Base-by-base conservation (phyloP, 1,140 invertebrate genomes). In the Charaxes varanes region DNA sequence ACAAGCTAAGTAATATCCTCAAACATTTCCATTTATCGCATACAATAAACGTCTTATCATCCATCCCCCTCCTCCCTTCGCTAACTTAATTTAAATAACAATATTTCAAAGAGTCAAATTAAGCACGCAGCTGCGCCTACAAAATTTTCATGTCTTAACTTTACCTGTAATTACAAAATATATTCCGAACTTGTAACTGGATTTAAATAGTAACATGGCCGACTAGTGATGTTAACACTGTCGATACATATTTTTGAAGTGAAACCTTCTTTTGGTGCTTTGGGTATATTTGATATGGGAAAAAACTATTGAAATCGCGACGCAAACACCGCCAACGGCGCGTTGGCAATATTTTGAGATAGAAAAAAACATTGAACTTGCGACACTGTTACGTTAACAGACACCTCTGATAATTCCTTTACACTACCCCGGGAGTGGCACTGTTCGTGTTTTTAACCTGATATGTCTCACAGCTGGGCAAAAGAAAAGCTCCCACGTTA, bases 101-200 rank as follows among this genome's bases (percentile, higher is more conserved):
- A 60, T 59, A 65, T 59, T 56, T 65, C 55, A 54, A 65, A 64
- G 57, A 57, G 51, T 55, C 54, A 60, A 62, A 62, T 65, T 63
- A 66, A 62, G 47, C 33, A 48, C 60, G 28, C 72, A 73, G 66
- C 64, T 72, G 72, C 50, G 58, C 53, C 62, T 55, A 56, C 45
- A 54, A 67, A 73, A 76, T 76, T 78, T 80, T 77, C 74, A 67
- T 76, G 63, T 66, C 41, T 43, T 56, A 64, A 70, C 68, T 77
- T 62, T 65, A 68, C 54, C 67, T 69, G 74, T 77, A 81, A 81
- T 81, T 77, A 73, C 74, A 81, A 81, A 81, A 81, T 81, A 79
- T 73, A 81, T 81, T 81, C 77, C 65, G 55, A 78, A 81, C 72
- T 81, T 73, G 72, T 81, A 81, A 81, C 77, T 77, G 65, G 70